Evolutionary conservation across 2,113 vertebrate species (phyloP).

Genomic region (Siniperca knerii): DNA sequence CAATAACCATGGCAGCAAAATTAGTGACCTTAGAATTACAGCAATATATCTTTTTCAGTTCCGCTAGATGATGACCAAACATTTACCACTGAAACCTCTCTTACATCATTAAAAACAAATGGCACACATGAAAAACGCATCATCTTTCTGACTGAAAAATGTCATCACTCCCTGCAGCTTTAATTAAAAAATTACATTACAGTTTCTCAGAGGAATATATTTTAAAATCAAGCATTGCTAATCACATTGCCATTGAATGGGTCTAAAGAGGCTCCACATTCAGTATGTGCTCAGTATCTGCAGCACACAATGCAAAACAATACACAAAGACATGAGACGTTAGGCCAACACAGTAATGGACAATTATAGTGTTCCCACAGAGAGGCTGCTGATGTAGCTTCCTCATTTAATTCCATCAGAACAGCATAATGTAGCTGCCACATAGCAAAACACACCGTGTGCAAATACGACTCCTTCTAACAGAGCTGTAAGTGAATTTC

Average conservation of each 20-base stretch:
- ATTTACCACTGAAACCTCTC: not conserved
- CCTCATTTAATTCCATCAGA: conserved; percentile 50
- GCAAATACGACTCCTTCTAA: not conserved
- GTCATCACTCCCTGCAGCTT: not conserved
- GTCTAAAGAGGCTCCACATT: conserved; percentile 2
- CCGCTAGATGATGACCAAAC: not conserved
- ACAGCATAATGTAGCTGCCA: conserved; percentile 17
- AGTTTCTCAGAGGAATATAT: not conserved
- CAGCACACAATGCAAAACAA: conserved; percentile 12
- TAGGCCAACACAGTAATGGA: conserved; percentile 42
- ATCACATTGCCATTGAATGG: not conserved
- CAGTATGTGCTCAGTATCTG: conserved; percentile 15
- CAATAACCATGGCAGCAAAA: conserved; percentile 35
- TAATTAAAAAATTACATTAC: not conserved
- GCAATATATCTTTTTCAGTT: conserved; percentile 18
- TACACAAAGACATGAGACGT: conserved; percentile 16
- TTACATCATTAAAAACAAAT: conserved; percentile 21
- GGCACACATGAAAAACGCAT: not conserved
- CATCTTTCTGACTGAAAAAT: not conserved
- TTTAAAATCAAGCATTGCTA: not conserved
- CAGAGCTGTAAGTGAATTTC: conserved; percentile 1
- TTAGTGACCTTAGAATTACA: conserved; percentile 20
- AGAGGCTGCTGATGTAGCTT: conserved; percentile 44
- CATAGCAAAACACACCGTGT: conserved; percentile 24
- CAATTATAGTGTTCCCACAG: conserved; percentile 38